Evolutionary conservation across 1,140 invertebrate species (phyloP), one percentile per base, ranked within the genome.

Genomic region (Pseudomyrmex sp.): DNA sequence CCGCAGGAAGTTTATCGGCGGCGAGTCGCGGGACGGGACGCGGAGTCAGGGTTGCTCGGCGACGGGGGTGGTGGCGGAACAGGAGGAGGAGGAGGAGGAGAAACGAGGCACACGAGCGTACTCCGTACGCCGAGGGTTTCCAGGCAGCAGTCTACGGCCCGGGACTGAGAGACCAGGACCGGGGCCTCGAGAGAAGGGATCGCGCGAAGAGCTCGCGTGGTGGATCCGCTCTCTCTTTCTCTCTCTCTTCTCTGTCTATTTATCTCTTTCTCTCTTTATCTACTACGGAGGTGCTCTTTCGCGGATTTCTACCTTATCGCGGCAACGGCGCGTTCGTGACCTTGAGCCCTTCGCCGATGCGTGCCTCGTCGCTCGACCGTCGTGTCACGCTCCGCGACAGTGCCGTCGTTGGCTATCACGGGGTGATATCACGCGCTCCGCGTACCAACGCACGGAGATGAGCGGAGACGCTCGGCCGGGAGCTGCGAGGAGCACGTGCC

Each of bases 91-190:
- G 89, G 65, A 73, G 85, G 87, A 26, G 82, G 85, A 65, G 87
- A 72, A 82, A 77, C 87, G 65, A 73, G 85, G 87, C 77, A 88
- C 89, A 90, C 85, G 90, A 84, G 89, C 86, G 89, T 90, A 89
- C 89, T 92, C 91, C 89, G 92, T 92, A 92, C 83, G 86, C 88
- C 90, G 90, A 93, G 92, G 92, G 89, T 93, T 92, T 93, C 92
- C 87, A 92, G 92, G 91, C 91, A 91, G 88, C 91, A 93, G 92
- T 93, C 92, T 92, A 92, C 91, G 92, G 92, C 92, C 92, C 92
- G 92, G 92, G 92, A 93, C 92, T 85, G 87, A 89, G 86, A 74
- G 87, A 88, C 87, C 86, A 88, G 87, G 87, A 88, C 87, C 86
- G 80, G 85, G 65, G 50, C 68, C 85, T 91, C 89, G 89, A 62